phyloP scores from a whole-genome alignment of 2,888 invertebrate species.

The Leucania comma region DNA sequence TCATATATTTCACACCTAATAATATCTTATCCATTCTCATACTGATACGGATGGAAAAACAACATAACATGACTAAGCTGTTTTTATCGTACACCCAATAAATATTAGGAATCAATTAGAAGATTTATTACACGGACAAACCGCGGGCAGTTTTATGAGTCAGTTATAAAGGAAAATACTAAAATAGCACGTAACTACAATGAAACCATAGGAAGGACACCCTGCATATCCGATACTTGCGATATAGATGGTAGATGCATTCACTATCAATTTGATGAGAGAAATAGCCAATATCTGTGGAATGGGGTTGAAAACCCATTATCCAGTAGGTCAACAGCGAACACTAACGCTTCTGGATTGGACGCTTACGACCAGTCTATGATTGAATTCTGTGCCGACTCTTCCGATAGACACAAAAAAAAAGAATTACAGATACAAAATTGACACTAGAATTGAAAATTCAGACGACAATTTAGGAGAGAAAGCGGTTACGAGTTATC shows the following conservation, averaged over 20 bases:
- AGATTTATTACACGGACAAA: conserved; percentile 4
- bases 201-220: conserved; percentile 7
- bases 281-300: conserved; percentile 61
- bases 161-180: not conserved
- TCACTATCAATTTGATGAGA: conserved; percentile 43
- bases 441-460: conserved; percentile 34
- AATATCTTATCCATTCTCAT: conserved; percentile 45
- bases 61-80: conserved; percentile 37
- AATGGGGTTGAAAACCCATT: conserved; percentile 59
- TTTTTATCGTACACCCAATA: conserved; percentile 10
- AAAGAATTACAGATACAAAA: conserved; percentile 36
- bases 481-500: not conserved
- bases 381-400: conserved; percentile 62
- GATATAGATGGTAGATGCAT: conserved; percentile 11
- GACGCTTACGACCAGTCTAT: conserved; percentile 51
- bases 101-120: conserved; percentile 50
- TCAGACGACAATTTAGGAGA: conserved; percentile 4
- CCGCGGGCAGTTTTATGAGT: conserved; percentile 4
- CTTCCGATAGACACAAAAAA: conserved; percentile 38
- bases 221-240: not conserved
- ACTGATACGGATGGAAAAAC: conserved; percentile 41
- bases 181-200: conserved; percentile 3
- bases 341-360: conserved; percentile 56
- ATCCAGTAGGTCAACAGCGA: conserved; percentile 61
- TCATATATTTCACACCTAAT: conserved; percentile 46